phyloP scores from a whole-genome alignment of 2,113 vertebrate genomes.

The Ceratotherium simum region DNA sequence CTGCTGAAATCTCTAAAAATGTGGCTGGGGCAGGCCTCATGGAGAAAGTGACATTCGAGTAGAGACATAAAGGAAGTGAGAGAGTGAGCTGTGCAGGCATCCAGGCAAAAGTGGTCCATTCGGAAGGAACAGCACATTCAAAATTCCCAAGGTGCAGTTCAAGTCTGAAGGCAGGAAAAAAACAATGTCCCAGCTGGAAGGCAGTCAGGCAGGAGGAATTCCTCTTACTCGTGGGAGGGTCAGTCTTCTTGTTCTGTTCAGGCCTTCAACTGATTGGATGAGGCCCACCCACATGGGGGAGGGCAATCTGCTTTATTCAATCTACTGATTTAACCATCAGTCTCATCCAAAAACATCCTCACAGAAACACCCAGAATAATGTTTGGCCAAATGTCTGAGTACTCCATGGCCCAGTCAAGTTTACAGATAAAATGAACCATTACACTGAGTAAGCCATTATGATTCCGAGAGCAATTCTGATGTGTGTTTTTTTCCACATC shows the following conservation, averaged over 20 bases:
- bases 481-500: background rate
- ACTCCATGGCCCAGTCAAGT: background rate
- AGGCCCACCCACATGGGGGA: background rate
- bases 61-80: background rate
- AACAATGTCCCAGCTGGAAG: background rate
- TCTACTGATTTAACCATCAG: background rate
- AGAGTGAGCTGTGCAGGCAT: too few species aligned
- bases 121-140: rapidly evolving
- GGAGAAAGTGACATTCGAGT: background rate
- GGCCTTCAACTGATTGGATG: background rate
- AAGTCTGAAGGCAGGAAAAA: background rate
- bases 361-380: background rate
- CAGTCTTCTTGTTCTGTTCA: background rate
- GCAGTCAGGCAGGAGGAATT: background rate
- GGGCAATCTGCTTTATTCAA: background rate
- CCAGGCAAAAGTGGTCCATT: background rate
- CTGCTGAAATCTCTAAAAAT: background rate
- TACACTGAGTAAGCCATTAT: background rate
- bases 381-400: background rate
- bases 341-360: background rate
- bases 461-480: background rate
- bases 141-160: background rate
- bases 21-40: too few species aligned
- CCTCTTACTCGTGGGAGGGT: background rate
- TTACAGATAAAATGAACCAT: background rate